A percentile compares a stretch with the other conserved stretches of the same genome.
phyloP scores from a whole-genome alignment of 2,888 invertebrate genomes.

The Parnassius smintheus region DNA sequence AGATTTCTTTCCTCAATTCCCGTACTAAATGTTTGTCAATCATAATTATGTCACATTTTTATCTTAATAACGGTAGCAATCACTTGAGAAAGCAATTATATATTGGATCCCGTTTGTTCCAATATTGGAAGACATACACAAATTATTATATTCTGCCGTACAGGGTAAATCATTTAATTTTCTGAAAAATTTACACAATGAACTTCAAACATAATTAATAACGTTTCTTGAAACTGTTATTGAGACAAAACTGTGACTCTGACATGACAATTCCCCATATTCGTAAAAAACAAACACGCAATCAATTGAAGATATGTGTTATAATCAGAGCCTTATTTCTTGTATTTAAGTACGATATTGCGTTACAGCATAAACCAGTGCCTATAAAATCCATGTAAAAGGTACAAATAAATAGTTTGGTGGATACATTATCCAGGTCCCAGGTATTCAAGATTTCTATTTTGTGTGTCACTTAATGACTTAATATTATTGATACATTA shows the following conservation, averaged over 20 bases:
- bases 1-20: conserved; percentile 19
- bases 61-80: conserved; percentile 2
- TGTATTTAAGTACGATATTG: conserved; percentile 5
- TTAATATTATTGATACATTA: too few species aligned
- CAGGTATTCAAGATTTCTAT: too few species aligned
- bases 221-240: not conserved
- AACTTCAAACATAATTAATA: too few species aligned
- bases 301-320: conserved; percentile 8
- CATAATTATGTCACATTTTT: conserved; percentile 6
- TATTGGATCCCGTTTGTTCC: conserved; percentile 20
- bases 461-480: too few species aligned
- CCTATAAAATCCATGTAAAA: conserved; percentile 18
- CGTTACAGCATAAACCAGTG: conserved; percentile 6
- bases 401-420: conserved; percentile 6
- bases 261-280: conserved; percentile 1
- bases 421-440: not conserved
- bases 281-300: not conserved
- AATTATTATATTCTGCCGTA: too few species aligned
- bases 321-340: not conserved
- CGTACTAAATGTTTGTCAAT: conserved; percentile 9
- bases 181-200: too few species aligned
- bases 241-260: conserved; percentile 8
- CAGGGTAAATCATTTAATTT: too few species aligned
- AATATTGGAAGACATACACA: conserved; percentile 15
- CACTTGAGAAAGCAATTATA: not conserved